phyloP scores from a whole-genome alignment of 2,888 invertebrate genomes.

The Xylophagus ater region DNA sequence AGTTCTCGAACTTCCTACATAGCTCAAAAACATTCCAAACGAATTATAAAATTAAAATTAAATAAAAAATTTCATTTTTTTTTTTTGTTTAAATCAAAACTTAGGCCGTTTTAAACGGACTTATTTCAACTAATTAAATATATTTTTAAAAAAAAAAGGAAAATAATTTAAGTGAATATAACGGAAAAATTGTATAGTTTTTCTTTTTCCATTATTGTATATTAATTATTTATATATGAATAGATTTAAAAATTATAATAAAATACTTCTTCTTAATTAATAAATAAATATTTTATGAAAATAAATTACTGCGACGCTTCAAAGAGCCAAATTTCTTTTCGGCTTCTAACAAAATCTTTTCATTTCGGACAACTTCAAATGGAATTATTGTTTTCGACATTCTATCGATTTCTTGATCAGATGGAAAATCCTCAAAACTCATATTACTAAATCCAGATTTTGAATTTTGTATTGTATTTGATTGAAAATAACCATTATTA shows the following conservation, averaged over 20 bases:
- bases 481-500: constrained; percentile 29
- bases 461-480: constrained; percentile 36
- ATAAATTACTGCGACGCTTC: constrained; percentile 44
- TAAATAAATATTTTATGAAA: constrained; percentile 37
- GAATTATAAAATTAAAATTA: too few relatives aligned
- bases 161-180: too few relatives aligned
- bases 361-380: constrained; percentile 51
- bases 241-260: neutral
- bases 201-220: neutral
- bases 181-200: too few relatives aligned
- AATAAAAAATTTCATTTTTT: too few relatives aligned
- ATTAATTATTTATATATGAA: neutral
- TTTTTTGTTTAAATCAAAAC: too few relatives aligned
- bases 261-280: too few relatives aligned
- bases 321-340: constrained; percentile 42
- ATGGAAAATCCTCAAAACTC: constrained; percentile 64
- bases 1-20: too few relatives aligned
- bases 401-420: constrained; percentile 44
- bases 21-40: too few relatives aligned
- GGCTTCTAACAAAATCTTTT: constrained; percentile 40
- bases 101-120: too few relatives aligned
- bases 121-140: too few relatives aligned
- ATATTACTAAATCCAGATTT: constrained; percentile 58
- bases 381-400: constrained; percentile 41
- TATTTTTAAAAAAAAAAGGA: too few relatives aligned